Conservation (phyloP, 2,888 invertebrate species). For the Cheilosia variabilis region DNA sequence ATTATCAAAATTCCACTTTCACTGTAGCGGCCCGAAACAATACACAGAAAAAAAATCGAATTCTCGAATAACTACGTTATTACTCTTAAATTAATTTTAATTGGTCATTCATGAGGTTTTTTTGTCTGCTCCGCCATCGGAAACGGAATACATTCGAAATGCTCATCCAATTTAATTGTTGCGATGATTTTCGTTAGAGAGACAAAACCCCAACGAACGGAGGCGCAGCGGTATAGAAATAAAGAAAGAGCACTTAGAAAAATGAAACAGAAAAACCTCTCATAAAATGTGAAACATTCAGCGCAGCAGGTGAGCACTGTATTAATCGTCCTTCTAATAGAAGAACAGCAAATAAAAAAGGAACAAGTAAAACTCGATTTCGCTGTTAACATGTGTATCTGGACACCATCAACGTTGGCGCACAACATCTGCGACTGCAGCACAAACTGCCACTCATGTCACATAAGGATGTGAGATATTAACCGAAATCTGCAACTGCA, state of each 20-base stretch:
- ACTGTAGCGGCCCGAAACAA: conserved; percentile 6
- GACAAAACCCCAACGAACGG: conserved; percentile 45
- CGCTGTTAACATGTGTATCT: conserved; percentile 62
- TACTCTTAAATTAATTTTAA: conserved; percentile 72
- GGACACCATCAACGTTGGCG: conserved; percentile 48
- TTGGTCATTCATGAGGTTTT: conserved; percentile 55
- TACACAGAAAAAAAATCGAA: conserved; percentile 7
- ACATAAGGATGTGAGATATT: conserved; percentile 49
- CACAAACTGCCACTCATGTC: conserved; percentile 10
- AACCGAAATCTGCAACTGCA: conserved; percentile 48
- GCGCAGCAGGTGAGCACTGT: conserved; percentile 70
- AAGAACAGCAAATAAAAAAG: conserved; percentile 2
- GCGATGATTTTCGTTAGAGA: conserved; percentile 65
- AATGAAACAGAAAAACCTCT: conserved; percentile 26
- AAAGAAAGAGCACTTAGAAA: conserved; percentile 33
- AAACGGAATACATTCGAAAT: conserved; percentile 52
- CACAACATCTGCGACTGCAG: conserved; percentile 63
- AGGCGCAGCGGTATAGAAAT: conserved; percentile 59
- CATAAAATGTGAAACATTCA: conserved; percentile 72
- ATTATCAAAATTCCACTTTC: conserved; percentile 58
- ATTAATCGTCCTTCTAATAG: conserved; percentile 70
- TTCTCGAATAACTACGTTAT: conserved; percentile 66
- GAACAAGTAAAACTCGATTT: conserved; percentile 60
- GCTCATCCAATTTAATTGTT: conserved; percentile 67
- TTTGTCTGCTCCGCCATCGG: conserved; percentile 22